phyloP scores from a whole-genome alignment of 2,113 vertebrate species.

The Vidua chalybeata region DNA sequence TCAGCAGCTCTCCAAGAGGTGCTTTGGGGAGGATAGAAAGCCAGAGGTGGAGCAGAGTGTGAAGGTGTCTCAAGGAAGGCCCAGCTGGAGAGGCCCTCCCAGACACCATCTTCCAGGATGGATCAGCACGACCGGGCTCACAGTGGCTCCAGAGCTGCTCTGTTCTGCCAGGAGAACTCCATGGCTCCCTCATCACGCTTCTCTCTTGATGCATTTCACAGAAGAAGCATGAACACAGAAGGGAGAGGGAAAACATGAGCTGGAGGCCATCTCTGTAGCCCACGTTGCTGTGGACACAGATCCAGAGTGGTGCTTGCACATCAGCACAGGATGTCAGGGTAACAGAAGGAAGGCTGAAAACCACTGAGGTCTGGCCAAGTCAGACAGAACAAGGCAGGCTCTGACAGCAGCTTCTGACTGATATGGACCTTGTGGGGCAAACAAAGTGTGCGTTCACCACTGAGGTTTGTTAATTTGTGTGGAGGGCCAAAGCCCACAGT shows the following conservation, averaged over 20 bases:
- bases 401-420: not conserved
- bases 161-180: not conserved
- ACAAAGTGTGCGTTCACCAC: not conserved
- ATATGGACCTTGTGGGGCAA: not conserved
- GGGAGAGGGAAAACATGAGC: not conserved
- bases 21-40: not conserved
- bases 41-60: not conserved
- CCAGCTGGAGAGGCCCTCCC: not conserved
- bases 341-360: not conserved
- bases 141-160: not conserved
- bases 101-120: not conserved
- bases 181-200: not conserved
- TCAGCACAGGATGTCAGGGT: rapidly evolving
- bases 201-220: not conserved
- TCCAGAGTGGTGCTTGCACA: no score
- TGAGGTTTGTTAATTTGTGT: not conserved
- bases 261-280: not conserved
- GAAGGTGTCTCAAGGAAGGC: not conserved
- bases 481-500: not conserved
- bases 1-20: not conserved
- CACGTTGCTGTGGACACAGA: not conserved
- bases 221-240: not conserved
- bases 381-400: not conserved
- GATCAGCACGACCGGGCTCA: rapidly evolving
- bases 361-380: not conserved